These are phyloP conservation scores for Tricholaema leucomelas DNA, from an alignment of 2,113 vertebrate genomes.

Conservation along the genomic window DNA sequence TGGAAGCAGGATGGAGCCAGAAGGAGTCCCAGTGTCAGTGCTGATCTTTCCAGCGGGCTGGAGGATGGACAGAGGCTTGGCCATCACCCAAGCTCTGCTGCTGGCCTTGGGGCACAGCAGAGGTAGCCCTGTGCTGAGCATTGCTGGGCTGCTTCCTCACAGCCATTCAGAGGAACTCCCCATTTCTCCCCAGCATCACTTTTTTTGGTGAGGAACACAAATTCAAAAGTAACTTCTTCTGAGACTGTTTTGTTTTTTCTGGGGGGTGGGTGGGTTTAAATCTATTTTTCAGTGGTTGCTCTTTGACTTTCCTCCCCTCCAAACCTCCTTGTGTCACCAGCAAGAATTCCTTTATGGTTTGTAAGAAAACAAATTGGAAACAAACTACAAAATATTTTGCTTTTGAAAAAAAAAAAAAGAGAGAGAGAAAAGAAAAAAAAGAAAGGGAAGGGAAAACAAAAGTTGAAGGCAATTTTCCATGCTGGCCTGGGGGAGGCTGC, in stretches of 20 bases:
- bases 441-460: neutral
- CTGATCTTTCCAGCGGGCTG: neutral
- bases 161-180: neutral
- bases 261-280: neutral
- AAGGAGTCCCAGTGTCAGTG: neutral
- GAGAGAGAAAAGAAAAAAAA: neutral
- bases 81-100: neutral
- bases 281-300: neutral
- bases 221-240: neutral
- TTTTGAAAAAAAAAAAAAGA: neutral
- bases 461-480: neutral
- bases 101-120: neutral
- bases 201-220: neutral
- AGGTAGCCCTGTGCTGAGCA: neutral
- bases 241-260: no score
- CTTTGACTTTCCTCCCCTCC: neutral
- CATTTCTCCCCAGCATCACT: neutral
- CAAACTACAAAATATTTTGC: neutral
- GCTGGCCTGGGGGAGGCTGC: neutral
- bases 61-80: neutral
- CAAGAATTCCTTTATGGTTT: neutral
- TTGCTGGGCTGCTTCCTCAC: fast-evolving
- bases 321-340: neutral
- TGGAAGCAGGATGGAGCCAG: neutral
- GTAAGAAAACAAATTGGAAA: neutral